Conservation (phyloP, 2,888 invertebrate species). For the Eurois occulta region DNA sequence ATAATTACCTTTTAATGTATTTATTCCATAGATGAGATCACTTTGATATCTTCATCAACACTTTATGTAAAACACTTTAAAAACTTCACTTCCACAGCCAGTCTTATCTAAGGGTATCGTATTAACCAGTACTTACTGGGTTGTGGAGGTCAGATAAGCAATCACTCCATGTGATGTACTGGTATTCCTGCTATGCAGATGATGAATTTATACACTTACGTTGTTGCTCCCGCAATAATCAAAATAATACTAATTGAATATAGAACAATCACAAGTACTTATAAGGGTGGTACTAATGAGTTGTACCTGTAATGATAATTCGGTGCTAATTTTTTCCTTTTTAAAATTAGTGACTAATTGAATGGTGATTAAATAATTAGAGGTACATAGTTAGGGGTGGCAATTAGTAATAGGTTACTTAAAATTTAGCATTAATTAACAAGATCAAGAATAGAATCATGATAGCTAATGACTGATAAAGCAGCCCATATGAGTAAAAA, state of each 20-base stretch:
- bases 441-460: background rate
- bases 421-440: background rate
- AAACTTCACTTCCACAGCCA: background rate
- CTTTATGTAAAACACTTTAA: background rate
- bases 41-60: no score
- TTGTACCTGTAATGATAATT: background rate
- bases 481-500: no score
- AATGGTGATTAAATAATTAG: background rate
- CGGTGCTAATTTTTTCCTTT: slow-evolving; percentile 24
- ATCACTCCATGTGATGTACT: background rate
- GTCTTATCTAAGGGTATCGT: no score
- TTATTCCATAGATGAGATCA: background rate
- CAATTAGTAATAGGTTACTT: background rate
- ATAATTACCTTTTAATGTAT: no score
- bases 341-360: background rate
- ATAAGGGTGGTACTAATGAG: background rate
- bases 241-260: no score
- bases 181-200: background rate
- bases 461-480: background rate
- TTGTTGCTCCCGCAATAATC: no score
- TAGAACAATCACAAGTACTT: no score
- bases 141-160: no score
- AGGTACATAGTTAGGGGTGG: no score
- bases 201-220: background rate
- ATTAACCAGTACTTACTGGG: no score